Base-by-base conservation (phyloP, 1,140 invertebrate species). In the Trachelipus rathkii region DNA sequence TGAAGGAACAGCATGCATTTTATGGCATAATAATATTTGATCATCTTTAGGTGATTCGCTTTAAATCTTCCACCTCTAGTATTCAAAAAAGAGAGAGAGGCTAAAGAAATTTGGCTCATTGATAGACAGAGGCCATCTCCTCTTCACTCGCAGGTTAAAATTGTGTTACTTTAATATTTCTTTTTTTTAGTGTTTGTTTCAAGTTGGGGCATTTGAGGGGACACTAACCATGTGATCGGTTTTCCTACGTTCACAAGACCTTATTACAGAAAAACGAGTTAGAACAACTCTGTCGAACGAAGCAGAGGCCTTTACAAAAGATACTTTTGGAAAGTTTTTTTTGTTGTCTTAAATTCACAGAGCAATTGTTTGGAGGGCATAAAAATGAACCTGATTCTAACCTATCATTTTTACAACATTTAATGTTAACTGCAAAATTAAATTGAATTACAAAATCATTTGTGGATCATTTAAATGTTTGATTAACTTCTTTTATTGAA, bases 71-170 rank as follows among this genome's bases (percentile, higher is more conserved):
- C 10, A 19, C 44, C 13, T 10, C 66, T 21, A 75, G 33, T 74
- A 75, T 72, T n/a, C 11, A 80, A 75, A 81, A 83, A 76, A 50
- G 73, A 90, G 85, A 85, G 89, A 80, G 83, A 84, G 4, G 82
- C 88, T 0, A 87, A 86, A 78, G 89, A 90, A 79, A 90, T 80
- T 88, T 87, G 84, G 77, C 85, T 84, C 86, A 69, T 71, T 84
- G 6, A 83, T 82, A n/a, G 11, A 81, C 83, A 21, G 82, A 84
- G 72, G 73, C n/a, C 85, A 7, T 81, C 83, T 6, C 73, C 82
- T 8, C 81, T 88, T 21, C 87, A 88, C 75, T 79, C 84, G 23
- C 85, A 87, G 80, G 83, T n/a, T 85, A 70, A 79, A 83, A 33
- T 60, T 2, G 50, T 60, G 50, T 2, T 60, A 8, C 19, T 19